phyloP scores from a whole-genome alignment of 2,113 vertebrate species.

The Crotalus viridis region DNA sequence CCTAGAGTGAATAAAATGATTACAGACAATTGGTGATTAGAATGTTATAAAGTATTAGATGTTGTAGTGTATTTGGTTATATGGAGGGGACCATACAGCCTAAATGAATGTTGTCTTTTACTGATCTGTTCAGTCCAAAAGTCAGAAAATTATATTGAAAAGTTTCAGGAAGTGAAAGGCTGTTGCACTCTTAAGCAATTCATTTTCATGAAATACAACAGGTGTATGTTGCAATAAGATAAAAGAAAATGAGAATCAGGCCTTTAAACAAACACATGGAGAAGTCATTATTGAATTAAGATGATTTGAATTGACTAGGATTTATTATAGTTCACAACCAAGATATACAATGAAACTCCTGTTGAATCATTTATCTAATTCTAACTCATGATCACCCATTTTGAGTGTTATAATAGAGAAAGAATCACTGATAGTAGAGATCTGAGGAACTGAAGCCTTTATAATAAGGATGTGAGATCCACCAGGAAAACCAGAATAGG shows the following conservation, averaged over 20 bases:
- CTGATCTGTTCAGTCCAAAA: not conserved
- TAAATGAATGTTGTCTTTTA: not conserved
- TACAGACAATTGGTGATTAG: conserved; percentile 15
- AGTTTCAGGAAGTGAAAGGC: not conserved
- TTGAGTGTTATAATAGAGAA: not conserved
- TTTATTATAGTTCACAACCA: not conserved
- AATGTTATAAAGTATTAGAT: conserved; percentile 17
- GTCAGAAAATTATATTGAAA: not conserved
- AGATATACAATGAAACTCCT: not conserved
- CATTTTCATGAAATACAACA: not conserved
- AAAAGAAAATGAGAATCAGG: not conserved
- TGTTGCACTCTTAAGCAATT: not conserved
- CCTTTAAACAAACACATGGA: not conserved
- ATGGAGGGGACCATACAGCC: not conserved
- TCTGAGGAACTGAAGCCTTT: not conserved
- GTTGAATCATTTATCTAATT: not conserved
- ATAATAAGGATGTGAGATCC: not conserved
- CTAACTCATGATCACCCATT: not conserved
- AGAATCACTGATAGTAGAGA: not conserved
- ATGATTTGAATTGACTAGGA: not conserved
- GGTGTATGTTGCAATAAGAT: not conserved
- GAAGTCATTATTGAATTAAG: not conserved
- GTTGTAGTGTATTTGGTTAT: not conserved
- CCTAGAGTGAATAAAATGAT: conserved; percentile 15
- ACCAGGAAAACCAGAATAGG: not conserved